Percentiles rank a stretch among this genome's conserved stretches.
Conservation (phyloP, 1,140 invertebrate genomes). For the Subanguina moxae region DNA sequence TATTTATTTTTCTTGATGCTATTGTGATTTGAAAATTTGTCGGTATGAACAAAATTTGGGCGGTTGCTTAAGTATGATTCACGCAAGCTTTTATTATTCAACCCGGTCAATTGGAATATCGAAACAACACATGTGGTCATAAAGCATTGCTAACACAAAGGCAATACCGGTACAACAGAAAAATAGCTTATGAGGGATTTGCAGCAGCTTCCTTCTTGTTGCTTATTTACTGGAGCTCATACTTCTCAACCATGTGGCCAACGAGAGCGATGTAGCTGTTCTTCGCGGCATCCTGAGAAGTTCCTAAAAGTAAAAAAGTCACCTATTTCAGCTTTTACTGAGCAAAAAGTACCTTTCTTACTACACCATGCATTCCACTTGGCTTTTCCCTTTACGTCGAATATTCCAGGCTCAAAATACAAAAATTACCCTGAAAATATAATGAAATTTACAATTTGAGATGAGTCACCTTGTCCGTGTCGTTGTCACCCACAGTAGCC, state of each 20-base stretch:
- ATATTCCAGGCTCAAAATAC: slow-evolving; percentile 74
- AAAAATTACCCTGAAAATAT: background rate
- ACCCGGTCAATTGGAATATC: too few relatives aligned
- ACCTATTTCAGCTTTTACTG: too few relatives aligned
- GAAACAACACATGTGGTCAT: too few relatives aligned
- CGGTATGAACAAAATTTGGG: too few relatives aligned
- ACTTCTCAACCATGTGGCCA: slow-evolving; percentile 64
- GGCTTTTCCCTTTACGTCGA: slow-evolving; percentile 90
- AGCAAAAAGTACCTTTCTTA: slow-evolving; percentile 71
- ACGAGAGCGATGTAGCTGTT: slow-evolving; percentile 77
- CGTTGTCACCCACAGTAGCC: slow-evolving; percentile 58
- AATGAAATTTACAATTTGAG: background rate
- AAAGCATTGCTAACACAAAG: too few relatives aligned
- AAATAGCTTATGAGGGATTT: too few relatives aligned
- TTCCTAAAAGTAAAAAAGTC: slow-evolving; percentile 58
- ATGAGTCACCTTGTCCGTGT: slow-evolving; percentile 16
- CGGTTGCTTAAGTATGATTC: too few relatives aligned
- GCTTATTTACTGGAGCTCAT: slow-evolving; percentile 15
- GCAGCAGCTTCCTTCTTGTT: too few relatives aligned
- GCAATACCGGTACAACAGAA: too few relatives aligned
- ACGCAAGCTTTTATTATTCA: too few relatives aligned
- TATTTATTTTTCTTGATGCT: too few relatives aligned
- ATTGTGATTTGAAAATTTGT: too few relatives aligned
- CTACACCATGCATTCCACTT: slow-evolving; percentile 89
- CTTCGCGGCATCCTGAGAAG: slow-evolving; percentile 72